phyloP scores from a whole-genome alignment of 2,113 vertebrate species.

The Archocentrus centrarchus region DNA sequence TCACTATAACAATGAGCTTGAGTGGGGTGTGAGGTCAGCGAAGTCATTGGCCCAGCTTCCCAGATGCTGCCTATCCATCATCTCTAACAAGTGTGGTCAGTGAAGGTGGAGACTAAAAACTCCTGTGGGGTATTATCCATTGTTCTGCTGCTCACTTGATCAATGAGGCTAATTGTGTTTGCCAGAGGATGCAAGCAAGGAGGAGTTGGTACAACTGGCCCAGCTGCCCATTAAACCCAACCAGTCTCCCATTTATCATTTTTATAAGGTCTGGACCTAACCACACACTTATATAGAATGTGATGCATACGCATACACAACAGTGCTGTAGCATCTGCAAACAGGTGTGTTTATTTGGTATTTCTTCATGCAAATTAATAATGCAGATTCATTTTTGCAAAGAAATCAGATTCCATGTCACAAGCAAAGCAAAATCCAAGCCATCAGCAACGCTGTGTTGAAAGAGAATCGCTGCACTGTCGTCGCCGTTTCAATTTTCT shows the following conservation, averaged over 20 bases:
- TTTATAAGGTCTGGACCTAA: slow-evolving; percentile 17
- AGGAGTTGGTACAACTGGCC: slow-evolving; percentile 46
- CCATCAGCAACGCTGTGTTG: background rate
- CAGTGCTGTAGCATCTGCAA: background rate
- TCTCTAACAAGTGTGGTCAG: slow-evolving; percentile 16
- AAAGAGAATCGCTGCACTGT: background rate
- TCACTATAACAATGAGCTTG: background rate
- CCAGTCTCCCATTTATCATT: slow-evolving; percentile 61
- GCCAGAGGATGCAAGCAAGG: slow-evolving; percentile 25
- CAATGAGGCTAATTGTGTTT: slow-evolving; percentile 63
- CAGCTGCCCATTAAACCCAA: slow-evolving; percentile 57
- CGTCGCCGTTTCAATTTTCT: background rate
- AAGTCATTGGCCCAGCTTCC: slow-evolving; percentile 15
- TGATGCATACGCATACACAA: background rate
- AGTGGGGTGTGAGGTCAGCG: slow-evolving; percentile 6
- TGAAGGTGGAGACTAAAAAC: slow-evolving; percentile 19
- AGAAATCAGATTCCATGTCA: background rate
- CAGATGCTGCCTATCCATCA: slow-evolving; percentile 37
- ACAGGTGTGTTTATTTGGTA: background rate
- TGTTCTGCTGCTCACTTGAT: slow-evolving; percentile 68
- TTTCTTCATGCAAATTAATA: background rate
- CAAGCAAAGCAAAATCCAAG: no score
- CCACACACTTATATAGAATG: background rate
- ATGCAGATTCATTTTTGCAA: fast-evolving
- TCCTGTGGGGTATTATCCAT: slow-evolving; percentile 50